Base-by-base conservation (phyloP, 2,113 vertebrate genomes). In the Podilymbus podiceps region DNA sequence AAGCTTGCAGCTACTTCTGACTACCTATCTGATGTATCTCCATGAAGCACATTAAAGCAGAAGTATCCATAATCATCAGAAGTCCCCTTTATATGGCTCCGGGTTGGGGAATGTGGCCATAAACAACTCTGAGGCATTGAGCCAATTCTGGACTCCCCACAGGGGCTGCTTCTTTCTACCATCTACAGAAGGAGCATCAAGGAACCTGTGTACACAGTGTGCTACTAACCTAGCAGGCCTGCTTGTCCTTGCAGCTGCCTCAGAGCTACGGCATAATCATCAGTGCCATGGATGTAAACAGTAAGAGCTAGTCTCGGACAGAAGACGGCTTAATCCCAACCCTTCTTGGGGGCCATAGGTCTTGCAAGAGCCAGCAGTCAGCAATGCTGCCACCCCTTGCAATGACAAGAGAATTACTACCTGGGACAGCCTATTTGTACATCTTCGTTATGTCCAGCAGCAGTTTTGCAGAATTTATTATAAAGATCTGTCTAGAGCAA, bases 11-110 rank as follows among this genome's bases (percentile, higher is more conserved):
- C 58, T 90, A 58, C 35, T 55, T 56, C 50, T 53, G 25, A 59
- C 35, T 52, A 53, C 50, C 28, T 72, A 20, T 64, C 19, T 75
- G 76, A 31, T 91, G 8, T 84, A 62, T 85, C 40, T 80, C 64
- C 16, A 49, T 55, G 58, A 86, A 93, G 15, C 55, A 90, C 31
- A 97, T 79, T 95, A 97, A 96, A 97, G 28, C 31, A 88, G n/a
- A 89, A 89, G n/a, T 27, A 74, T 87, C 31, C 30, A 31, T 78
- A 72, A 87, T 38, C 69, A 83, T 40, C 40, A 52, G 23, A 88
- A 88, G 55, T 83, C 60, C 12, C 14, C 18, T 92, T 59, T 74
- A 46, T 74, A 50, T 81, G 42, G 20, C 64, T 90, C 86, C 80
- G 75, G 27, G 46, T 9, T 77, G 68, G 72, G 72, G n/a, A 92